Evolutionary conservation across 2,888 invertebrate species (phyloP), one percentile per base, ranked within the genome.

Genomic region (Monopis laevigella): DNA sequence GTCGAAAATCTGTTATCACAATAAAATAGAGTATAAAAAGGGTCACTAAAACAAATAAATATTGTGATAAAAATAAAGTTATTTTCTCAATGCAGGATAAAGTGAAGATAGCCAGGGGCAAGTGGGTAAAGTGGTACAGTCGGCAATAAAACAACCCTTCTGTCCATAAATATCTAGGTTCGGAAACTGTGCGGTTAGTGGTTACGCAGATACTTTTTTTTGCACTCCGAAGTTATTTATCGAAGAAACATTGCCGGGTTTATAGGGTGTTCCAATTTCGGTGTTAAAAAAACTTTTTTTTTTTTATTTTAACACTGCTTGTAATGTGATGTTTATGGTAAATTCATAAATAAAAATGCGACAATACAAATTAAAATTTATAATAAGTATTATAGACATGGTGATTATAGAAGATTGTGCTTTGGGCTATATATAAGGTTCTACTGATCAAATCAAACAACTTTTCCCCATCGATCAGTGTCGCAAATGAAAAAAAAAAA

Each of bases 181-280:
- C 73, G 75, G 77, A 77, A 77, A 70, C 72, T 62, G 70, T 62
- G 70, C 75, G 69, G 78, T 78, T 78, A 73, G 78, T 67, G 77
- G 78, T 74, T 42, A 42, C 66, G 71, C 26, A 40, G 67, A 65
- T 65, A 61, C 62, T 71, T 68, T 68, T 58, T 62, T 60, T 57
- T 54, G 54, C 48, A 52, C 59, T 62, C 64, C 65, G 62, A 62
- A 67, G 65, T 71, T 70, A 71, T 75, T 73, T 77, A 71, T 72
- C 65, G 67, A 60, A 58, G 59, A 58, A 57, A 57, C 52, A 47
- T 47, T 48, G 50, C 51, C n/a, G 53, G 14, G 14, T 14, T 7
- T 16, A 32, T 13, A 36, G 70, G 65, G 61, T 58, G 58, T 51
- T 51, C 49, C 19, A 6, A 5, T n/a, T 29, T n/a, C 11, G 11